Percentiles rank a stretch among this genome's conserved stretches.
phyloP scores from a whole-genome alignment of 2,113 vertebrate species.

The Protobothrops flavoviridis region DNA sequence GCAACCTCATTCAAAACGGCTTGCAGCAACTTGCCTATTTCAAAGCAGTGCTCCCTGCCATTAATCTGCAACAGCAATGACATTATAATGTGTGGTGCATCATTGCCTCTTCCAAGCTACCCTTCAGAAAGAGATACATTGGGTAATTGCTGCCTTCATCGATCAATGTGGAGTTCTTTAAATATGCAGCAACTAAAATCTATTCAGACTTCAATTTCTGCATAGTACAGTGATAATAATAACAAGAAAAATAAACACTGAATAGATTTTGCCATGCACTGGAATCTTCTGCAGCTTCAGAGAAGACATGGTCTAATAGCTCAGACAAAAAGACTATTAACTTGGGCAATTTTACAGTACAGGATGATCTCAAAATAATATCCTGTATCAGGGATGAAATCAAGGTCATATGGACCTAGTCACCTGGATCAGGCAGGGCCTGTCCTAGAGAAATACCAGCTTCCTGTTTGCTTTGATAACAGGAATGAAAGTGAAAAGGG shows the following conservation, averaged over 20 bases:
- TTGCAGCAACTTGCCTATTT: not conserved
- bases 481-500: not conserved
- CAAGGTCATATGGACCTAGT: not conserved
- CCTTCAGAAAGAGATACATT: conserved; percentile 18
- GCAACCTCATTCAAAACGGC: not conserved
- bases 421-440: not conserved
- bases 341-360: not conserved
- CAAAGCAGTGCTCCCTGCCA: not conserved
- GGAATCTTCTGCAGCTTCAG: not conserved
- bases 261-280: not conserved
- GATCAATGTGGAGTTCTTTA: conserved; percentile 61
- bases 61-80: not conserved
- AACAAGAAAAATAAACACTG: conserved; percentile 30
- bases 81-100: conserved; percentile 21
- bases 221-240: conserved; percentile 47
- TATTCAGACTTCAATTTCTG: conserved; percentile 31
- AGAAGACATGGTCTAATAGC: not conserved
- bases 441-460: not conserved
- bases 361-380: not conserved
- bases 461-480: not conserved
- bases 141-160: conserved; percentile 48
- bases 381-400: not conserved
- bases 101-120: conserved; percentile 25
- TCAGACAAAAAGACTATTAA: not conserved
- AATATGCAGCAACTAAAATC: conserved; percentile 57